Base-by-base conservation (phyloP, 2,113 vertebrate species). In the Andinoacara biseriatus region DNA sequence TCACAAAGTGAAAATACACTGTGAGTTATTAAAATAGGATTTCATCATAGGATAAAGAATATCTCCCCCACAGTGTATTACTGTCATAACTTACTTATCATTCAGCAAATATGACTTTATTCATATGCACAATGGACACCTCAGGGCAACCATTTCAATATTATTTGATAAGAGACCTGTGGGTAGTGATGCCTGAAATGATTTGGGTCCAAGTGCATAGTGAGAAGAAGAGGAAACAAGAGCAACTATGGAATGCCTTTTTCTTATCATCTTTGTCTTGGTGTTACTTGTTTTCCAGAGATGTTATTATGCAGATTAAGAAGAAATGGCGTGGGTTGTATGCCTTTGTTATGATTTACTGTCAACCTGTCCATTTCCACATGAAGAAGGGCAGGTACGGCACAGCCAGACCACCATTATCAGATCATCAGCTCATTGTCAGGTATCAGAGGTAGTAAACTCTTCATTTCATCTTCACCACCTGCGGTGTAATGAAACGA, bases 101-200 rank as follows among this genome's bases (percentile, higher is more conserved):
- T 85, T 81, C 77, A 69, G 89, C 77, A 92, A 90, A 94, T 93
- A 94, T 86, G 65, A 90, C 90, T 91, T 89, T 78, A 92, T 94
- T 94, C 88, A 91, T 80, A 93, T 91, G 87, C 90, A 92, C 87
- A 92, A 90, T 90, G 90, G 91, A 91, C 85, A 94, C 92, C 92
- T 93, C 76, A 3, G 87, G 89, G 92, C 90, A 92, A 89, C 87
- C 86, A 93, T 95, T 94, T 93, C 92, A 93, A 58, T 93, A 93
- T 91, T 92, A 94, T 91, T 92, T 93, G 90, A 94, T 94, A 94
- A 92, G 92, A 90, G 87, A 89, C 86, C 88, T 76, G 83, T 92
- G 91, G 92, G 90, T 92, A 92, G 95, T 81, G 91, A 95, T 92
- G 93, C 94, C 90, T 95, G 93, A 96, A 95, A 95, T 94, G 90